Percentiles rank a stretch among this genome's conserved stretches.
Evolutionary conservation across 2,888 invertebrate genomes (phyloP).

Genomic region (Netelia inedita): DNA sequence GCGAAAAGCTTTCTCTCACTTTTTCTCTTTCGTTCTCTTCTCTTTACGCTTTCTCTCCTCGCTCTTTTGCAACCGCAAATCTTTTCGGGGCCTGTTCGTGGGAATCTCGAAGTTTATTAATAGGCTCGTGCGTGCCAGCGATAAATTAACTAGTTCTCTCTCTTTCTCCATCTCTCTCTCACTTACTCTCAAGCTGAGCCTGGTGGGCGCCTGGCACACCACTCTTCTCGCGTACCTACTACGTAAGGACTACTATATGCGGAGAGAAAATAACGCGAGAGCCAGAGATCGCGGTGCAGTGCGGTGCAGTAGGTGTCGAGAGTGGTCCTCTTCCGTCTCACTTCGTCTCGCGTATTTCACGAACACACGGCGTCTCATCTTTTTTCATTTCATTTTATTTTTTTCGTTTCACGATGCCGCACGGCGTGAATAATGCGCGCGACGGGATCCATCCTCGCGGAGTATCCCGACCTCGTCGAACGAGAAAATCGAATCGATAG

Average conservation of each 20-base stretch:
- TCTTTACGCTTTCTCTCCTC: conserved; percentile 41
- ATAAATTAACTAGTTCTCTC: conserved; percentile 73
- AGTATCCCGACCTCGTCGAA: conserved; percentile 50
- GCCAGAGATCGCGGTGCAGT: conserved; percentile 41
- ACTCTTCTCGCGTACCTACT: conserved; percentile 51
- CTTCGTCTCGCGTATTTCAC: conserved; percentile 64
- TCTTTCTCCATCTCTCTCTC: not conserved
- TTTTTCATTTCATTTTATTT: conserved; percentile 22
- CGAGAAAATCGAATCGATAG: conserved; percentile 66
- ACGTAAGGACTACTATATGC: conserved; percentile 63
- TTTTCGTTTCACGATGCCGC: conserved; percentile 37
- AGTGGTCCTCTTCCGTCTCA: conserved; percentile 73
- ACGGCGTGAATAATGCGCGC: conserved; percentile 71
- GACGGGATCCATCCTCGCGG: conserved; percentile 67
- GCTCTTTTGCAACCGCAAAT: conserved; percentile 61
- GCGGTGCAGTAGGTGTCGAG: conserved; percentile 73
- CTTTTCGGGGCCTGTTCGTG: conserved; percentile 62
- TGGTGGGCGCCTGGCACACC: conserved; percentile 60
- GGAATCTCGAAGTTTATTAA: conserved; percentile 75
- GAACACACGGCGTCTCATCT: conserved; percentile 15
- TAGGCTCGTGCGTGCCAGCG: conserved; percentile 74
- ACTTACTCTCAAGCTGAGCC: no score
- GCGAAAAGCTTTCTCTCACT: conserved; percentile 59
- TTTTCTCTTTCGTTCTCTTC: conserved; percentile 37
- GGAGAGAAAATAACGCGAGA: conserved; percentile 21